Conservation (phyloP, 2,888 invertebrate genomes). For the Gastrophysa polygoni region DNA sequence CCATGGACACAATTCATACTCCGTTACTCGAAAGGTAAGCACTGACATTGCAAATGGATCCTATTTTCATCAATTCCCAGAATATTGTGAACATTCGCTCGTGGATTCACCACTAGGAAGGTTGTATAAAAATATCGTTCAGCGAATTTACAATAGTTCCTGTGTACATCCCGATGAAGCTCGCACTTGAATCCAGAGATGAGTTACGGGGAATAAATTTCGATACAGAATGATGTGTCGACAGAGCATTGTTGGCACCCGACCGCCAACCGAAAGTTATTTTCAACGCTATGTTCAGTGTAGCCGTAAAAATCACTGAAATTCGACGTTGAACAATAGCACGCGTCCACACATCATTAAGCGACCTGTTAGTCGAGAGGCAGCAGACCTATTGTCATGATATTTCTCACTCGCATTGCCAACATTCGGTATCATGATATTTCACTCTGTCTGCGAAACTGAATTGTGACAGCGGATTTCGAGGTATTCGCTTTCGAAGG, state of each 20-base stretch:
- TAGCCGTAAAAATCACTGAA: not conserved
- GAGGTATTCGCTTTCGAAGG: too few species aligned
- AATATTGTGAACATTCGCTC: too few species aligned
- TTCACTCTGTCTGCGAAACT: not conserved
- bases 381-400: not conserved
- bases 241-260: conserved; percentile 1
- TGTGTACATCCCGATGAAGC: too few species aligned
- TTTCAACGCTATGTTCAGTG: not conserved
- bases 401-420: not conserved
- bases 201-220: not conserved
- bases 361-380: not conserved
- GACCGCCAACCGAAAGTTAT: not conserved
- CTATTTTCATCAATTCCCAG: too few species aligned
- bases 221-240: not conserved
- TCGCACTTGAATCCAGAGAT: too few species aligned
- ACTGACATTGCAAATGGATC: too few species aligned
- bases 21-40: too few species aligned
- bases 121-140: too few species aligned
- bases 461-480: not conserved
- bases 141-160: too few species aligned
- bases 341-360: conserved; percentile 29
- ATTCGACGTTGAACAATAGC: conserved; percentile 20
- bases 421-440: not conserved
- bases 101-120: too few species aligned
- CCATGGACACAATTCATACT: too few species aligned